phyloP scores from a whole-genome alignment of 2,113 vertebrate species.

The Cyphomyrus plagiostoma region DNA sequence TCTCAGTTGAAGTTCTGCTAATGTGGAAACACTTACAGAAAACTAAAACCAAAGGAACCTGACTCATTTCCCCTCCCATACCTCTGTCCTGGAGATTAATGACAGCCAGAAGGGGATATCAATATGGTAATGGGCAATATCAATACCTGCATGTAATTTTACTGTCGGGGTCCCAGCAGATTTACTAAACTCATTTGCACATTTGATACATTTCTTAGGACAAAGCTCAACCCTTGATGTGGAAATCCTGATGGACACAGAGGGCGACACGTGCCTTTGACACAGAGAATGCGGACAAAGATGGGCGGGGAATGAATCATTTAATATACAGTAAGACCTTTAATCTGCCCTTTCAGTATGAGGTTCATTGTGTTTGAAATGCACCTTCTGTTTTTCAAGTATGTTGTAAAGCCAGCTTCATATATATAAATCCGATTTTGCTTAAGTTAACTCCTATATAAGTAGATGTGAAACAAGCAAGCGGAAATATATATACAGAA shows the following conservation, averaged over 20 bases:
- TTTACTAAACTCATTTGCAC: slow-evolving; percentile 1
- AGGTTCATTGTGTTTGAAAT: neutral
- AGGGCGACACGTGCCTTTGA: neutral
- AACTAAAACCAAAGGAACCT: neutral
- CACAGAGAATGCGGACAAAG: neutral
- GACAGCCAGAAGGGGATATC: neutral
- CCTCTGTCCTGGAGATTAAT: neutral
- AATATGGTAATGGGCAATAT: neutral
- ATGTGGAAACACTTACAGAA: neutral
- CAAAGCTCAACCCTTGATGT: neutral
- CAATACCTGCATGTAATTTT: slow-evolving; percentile 2
- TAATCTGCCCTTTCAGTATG: neutral
- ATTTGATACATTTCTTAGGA: neutral
- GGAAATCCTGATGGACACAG: neutral
- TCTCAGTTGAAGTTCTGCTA: neutral
- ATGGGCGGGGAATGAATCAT: neutral
- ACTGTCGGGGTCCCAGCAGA: neutral
- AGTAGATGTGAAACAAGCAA: neutral
- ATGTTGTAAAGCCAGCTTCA: neutral
- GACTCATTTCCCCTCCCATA: neutral
- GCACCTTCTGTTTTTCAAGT: neutral
- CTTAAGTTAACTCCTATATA: neutral
- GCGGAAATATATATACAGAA: neutral
- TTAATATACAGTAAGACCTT: neutral
- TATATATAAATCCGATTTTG: neutral